phyloP scores from a whole-genome alignment of 2,113 vertebrate species.

The Mesocricetus auratus region DNA sequence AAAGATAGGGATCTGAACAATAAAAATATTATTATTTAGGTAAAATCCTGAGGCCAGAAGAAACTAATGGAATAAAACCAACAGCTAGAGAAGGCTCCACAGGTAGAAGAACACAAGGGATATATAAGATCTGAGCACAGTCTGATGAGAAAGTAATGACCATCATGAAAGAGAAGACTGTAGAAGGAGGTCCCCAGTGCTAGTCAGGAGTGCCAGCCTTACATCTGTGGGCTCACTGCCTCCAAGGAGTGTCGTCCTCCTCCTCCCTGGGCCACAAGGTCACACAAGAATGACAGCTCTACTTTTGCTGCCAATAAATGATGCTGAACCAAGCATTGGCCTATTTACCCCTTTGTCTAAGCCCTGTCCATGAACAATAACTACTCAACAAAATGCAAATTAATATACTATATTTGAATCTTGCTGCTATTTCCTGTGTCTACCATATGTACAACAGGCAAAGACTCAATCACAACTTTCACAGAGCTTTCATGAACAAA shows the following conservation, averaged over 20 bases:
- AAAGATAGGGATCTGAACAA: constrained; percentile 3
- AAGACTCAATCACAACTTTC: background rate
- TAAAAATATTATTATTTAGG: constrained; percentile 36
- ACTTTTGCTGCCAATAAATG: background rate
- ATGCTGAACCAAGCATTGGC: background rate
- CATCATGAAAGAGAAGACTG: background rate
- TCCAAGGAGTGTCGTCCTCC: background rate
- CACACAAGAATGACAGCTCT: background rate
- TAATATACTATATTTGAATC: background rate
- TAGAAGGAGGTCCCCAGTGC: background rate
- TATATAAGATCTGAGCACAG: background rate
- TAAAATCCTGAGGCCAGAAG: constrained; percentile 34
- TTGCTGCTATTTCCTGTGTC: background rate
- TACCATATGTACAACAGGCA: background rate
- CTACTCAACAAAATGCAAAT: background rate
- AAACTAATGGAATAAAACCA: constrained; percentile 7
- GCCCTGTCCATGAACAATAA: background rate
- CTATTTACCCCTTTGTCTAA: background rate
- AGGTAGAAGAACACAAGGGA: background rate
- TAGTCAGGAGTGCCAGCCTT: background rate
- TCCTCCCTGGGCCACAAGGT: background rate
- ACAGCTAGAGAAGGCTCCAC: background rate
- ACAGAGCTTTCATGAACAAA: background rate
- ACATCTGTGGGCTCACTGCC: background rate
- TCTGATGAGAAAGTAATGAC: constrained; percentile 5